Evolutionary conservation across 2,888 invertebrate genomes (phyloP).

Genomic region (Drosophila paramelanica): DNA sequence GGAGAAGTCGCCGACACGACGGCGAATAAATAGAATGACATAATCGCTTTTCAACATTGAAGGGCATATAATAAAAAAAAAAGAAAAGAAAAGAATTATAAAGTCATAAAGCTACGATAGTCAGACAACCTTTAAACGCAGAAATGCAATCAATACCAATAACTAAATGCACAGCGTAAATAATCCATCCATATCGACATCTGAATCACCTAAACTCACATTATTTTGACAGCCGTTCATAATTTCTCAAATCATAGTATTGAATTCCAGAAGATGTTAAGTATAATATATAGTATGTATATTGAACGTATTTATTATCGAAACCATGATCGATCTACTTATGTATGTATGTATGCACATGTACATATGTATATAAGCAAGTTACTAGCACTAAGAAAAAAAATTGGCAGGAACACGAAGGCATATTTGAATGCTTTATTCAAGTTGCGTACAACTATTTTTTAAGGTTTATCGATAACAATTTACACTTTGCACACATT

Average conservation of each 20-base stretch:
- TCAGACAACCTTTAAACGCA: too few species aligned
- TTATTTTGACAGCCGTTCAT: background rate
- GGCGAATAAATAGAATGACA: background rate
- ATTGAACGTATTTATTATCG: background rate
- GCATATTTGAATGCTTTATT: slow-evolving; percentile 5
- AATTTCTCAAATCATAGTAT: background rate
- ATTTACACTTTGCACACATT: slow-evolving; percentile 19
- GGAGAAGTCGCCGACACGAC: background rate
- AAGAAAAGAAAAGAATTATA: background rate
- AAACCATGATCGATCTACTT: background rate
- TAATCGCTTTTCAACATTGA: slow-evolving; percentile 1
- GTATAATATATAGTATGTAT: slow-evolving; percentile 6
- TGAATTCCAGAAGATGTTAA: background rate
- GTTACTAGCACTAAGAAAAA: background rate
- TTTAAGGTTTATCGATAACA: slow-evolving; percentile 36
- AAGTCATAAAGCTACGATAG: background rate
- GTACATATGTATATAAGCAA: background rate
- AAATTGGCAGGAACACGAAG: background rate
- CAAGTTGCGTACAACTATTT: slow-evolving; percentile 26
- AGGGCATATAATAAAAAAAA: background rate
- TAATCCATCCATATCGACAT: background rate
- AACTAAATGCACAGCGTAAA: background rate
- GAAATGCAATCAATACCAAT: too few species aligned
- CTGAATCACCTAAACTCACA: background rate
- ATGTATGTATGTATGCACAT: slow-evolving; percentile 1